These are phyloP conservation scores for Papilio protenor DNA, from an alignment of 2,888 invertebrate genomes.

Conservation along the genomic window DNA sequence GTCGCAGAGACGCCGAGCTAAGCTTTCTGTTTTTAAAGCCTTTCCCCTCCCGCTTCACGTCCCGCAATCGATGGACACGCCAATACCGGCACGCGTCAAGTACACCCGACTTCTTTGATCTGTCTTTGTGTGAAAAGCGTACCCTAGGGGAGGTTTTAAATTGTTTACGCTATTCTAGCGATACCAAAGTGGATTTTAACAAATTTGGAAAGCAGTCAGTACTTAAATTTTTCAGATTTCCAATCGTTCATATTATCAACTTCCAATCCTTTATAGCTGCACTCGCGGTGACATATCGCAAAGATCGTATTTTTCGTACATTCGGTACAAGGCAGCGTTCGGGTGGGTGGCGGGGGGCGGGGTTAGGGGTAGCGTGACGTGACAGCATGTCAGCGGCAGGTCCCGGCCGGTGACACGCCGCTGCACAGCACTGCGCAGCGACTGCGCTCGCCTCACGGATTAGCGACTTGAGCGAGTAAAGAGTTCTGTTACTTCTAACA, in stretches of 20 bases:
- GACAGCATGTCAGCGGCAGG: slow-evolving; percentile 64
- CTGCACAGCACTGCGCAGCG: slow-evolving; percentile 33
- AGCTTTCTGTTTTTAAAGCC: slow-evolving; percentile 66
- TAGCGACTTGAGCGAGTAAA: background rate
- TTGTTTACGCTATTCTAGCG: slow-evolving; percentile 50
- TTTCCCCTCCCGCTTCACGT: slow-evolving; percentile 53
- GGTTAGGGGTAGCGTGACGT: slow-evolving; percentile 54
- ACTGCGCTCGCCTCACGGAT: slow-evolving; percentile 21
- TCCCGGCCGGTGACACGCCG: slow-evolving; percentile 48
- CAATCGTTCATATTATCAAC: background rate
- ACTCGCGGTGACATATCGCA: slow-evolving; percentile 17
- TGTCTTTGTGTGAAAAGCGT: slow-evolving; percentile 64
- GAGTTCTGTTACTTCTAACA: background rate
- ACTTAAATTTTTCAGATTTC: background rate
- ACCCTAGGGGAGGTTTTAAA: slow-evolving; percentile 51
- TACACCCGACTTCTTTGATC: slow-evolving; percentile 80
- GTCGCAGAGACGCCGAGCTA: slow-evolving; percentile 75
- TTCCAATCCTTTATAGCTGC: background rate
- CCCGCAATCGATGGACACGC: slow-evolving; percentile 80
- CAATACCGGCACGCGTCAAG: slow-evolving; percentile 74
- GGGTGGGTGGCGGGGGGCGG: background rate
- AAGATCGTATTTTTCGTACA: slow-evolving; percentile 26
- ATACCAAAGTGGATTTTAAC: background rate
- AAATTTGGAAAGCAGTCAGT: too few species aligned
- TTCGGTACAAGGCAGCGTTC: background rate